Base-by-base conservation (phyloP, 2,888 invertebrate genomes). In the Acleris laterana region DNA sequence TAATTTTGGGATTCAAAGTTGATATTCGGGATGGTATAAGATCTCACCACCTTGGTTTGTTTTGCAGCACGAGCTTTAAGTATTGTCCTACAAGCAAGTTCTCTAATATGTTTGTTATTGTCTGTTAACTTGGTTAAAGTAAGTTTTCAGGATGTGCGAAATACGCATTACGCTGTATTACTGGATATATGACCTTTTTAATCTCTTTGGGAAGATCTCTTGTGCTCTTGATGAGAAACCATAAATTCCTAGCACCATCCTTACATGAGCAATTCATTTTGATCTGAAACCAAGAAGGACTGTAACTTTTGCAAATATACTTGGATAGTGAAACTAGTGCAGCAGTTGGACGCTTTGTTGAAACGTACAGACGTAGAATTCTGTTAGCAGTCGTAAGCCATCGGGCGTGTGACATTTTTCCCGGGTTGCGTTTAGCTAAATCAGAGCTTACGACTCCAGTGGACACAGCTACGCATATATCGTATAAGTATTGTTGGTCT, bases 301-400 rank as follows among this genome's bases (percentile, higher is more conserved):
- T 38, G 16, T 53, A 38, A 38, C 38, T 38, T 53, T 56, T 38
- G 22, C 56, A 56, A 22, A 56, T 56, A 44, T 56, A 56, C 19
- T 20, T 22, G 16, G 56, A 42, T 20, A 56, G n/a, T 16, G 44
- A 44, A 11, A 42, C 19, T 56, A 49, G 42, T 22, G 32, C 56
- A 56, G 25, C 48, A 28, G 62, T 32, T 28, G 62, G 48, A 48
- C 28, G 28, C 28, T 53, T 48, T 53, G 57, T 60, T 5, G 65
- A 49, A 38, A 53, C 51, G 42, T 70, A 72, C 42, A 74, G 63
- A 25, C 72, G 67, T 16, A 72, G 53, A 46, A 71, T 69, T 9
- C 70, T 46, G 55, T 74, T 73, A 17, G 72, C 72, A 20, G 57
- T 55, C 16, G 69, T 70, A 4, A 72, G 52, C 69, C 69, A 69